Conservation (phyloP, 1,140 invertebrate species). For the Bombus impatiens region DNA sequence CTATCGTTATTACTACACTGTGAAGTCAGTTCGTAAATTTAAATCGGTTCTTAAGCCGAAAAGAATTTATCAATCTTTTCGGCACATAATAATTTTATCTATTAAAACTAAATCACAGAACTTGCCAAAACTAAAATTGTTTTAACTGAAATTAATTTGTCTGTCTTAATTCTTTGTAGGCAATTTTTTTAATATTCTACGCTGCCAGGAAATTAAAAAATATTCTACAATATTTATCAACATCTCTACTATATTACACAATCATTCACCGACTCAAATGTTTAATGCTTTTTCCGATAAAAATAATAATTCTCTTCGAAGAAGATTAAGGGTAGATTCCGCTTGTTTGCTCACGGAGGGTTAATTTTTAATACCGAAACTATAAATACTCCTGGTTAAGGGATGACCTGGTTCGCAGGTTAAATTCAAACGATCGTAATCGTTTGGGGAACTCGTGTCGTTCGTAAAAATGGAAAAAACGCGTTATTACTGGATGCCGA, state of each 20-base stretch:
- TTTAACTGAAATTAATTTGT: no score
- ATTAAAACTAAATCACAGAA: background rate
- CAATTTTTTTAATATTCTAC: no score
- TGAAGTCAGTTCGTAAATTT: background rate
- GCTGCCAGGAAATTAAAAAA: no score
- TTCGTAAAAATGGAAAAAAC: background rate
- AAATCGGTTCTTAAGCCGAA: background rate
- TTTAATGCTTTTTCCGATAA: no score
- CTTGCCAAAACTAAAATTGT: no score
- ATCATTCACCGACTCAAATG: no score
- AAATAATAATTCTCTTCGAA: no score
- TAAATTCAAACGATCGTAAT: background rate
- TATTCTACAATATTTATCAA: no score
- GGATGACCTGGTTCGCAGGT: background rate
- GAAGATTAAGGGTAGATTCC: background rate
- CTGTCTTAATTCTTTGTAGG: no score
- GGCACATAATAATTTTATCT: background rate
- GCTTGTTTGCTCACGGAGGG: no score
- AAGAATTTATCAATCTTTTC: background rate
- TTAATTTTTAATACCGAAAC: background rate
- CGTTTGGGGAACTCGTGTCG: background rate
- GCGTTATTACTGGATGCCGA: background rate
- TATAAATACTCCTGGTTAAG: background rate
- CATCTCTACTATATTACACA: no score
- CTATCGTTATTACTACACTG: background rate